Evolutionary conservation across 2,888 invertebrate genomes (phyloP).

Genomic region (Sylvicola cinctus): DNA sequence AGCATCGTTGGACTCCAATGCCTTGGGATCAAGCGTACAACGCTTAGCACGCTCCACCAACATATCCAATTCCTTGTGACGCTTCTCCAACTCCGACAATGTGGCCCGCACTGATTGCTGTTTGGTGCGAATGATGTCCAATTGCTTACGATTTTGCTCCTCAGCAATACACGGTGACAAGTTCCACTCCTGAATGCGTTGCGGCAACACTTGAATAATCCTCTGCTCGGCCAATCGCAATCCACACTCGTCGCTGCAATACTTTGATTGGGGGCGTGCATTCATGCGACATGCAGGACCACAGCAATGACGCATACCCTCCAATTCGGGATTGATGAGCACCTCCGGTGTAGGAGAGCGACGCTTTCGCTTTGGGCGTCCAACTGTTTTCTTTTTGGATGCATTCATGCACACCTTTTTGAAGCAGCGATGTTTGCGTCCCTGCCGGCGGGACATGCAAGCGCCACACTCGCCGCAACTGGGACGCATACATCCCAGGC

Average conservation of each 20-base stretch:
- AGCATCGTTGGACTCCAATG: conserved; percentile 32
- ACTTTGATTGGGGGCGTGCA: conserved; percentile 68
- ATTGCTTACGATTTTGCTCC: conserved; percentile 46
- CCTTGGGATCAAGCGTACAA: conserved; percentile 40
- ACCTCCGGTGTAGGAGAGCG: conserved; percentile 19
- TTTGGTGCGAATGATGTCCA: conserved; percentile 57
- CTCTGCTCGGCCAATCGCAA: conserved; percentile 67
- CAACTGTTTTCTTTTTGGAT: conserved; percentile 6
- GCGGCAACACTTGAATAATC: conserved; percentile 71
- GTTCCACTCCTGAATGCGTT: conserved; percentile 86
- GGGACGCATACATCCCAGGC: conserved; percentile 39
- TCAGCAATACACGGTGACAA: conserved; percentile 71
- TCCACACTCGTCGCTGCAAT: conserved; percentile 85
- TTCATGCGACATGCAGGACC: conserved; percentile 72
- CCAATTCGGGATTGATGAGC: conserved; percentile 28
- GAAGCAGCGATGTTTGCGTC: conserved; percentile 30
- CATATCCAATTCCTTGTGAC: conserved; percentile 57
- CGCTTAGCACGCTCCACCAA: conserved; percentile 60
- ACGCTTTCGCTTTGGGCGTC: conserved; percentile 2
- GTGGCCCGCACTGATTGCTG: conserved; percentile 58
- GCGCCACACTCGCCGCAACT: conserved; percentile 23
- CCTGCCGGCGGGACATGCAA: conserved; percentile 17
- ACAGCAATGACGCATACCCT: conserved; percentile 63
- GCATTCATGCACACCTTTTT: conserved; percentile 27
- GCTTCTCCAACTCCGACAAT: conserved; percentile 57